These are phyloP conservation scores for Triplophysa yarkandensis DNA, from an alignment of 2,797 vertebrate genomes.

Conservation along the genomic window DNA sequence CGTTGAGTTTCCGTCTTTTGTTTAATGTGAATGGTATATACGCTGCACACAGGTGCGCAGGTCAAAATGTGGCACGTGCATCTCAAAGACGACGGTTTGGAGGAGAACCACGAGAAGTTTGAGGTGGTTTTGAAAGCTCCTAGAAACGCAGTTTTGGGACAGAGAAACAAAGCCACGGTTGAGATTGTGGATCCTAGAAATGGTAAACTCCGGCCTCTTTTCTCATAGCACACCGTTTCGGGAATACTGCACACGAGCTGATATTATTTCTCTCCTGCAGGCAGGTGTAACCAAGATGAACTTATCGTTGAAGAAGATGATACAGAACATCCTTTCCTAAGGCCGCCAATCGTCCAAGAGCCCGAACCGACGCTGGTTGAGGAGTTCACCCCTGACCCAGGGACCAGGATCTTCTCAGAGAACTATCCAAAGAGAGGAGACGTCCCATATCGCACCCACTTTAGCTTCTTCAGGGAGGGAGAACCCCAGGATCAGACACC, in stretches of 20 bases:
- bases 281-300: conserved; percentile 64
- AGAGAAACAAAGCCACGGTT: conserved; percentile 65
- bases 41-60: conserved; percentile 72
- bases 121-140: conserved; percentile 67
- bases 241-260: background rate
- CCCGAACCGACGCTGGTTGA: conserved; percentile 45
- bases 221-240: background rate
- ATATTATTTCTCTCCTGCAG: conserved; percentile 50
- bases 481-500: conserved; percentile 61
- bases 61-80: conserved; percentile 76
- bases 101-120: conserved; percentile 78
- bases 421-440: conserved; percentile 68
- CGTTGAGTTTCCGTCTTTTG: background rate
- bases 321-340: conserved; percentile 24
- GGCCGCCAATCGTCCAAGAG: conserved; percentile 17
- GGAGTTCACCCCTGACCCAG: conserved; percentile 58
- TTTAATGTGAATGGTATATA: background rate
- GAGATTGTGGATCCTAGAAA: conserved; percentile 71
- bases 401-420: conserved; percentile 69
- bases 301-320: conserved; percentile 52
- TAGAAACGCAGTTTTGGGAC: conserved; percentile 72
- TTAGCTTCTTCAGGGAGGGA: conserved; percentile 52
- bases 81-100: conserved; percentile 73
- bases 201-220: conserved; percentile 60
- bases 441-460: conserved; percentile 64